Evolutionary conservation across 2,888 invertebrate species (phyloP).

Genomic region (Balanococcus diminutus): DNA sequence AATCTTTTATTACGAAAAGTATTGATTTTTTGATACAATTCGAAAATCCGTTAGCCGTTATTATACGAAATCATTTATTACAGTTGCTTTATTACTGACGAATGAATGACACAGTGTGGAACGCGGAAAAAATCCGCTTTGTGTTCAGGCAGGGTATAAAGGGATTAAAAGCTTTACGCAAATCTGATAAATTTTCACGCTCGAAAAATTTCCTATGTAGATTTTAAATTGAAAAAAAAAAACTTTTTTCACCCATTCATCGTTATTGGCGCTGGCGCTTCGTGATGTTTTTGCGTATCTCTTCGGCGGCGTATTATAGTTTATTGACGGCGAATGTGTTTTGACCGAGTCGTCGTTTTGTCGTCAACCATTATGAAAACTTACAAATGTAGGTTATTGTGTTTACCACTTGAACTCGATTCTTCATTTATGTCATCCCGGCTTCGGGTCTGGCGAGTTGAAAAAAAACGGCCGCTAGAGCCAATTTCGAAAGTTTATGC

Average conservation of each 20-base stretch:
- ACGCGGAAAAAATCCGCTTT: neutral
- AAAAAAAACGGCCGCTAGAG: neutral
- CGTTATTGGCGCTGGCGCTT: neutral
- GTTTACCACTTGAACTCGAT: conserved; percentile 9
- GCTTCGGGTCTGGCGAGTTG: neutral
- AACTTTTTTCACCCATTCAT: neutral
- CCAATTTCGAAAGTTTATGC: neutral
- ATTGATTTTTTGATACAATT: neutral
- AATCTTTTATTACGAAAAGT: neutral
- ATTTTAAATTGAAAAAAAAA: neutral
- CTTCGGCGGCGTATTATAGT: neutral
- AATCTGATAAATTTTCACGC: neutral
- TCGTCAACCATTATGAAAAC: conserved; percentile 23
- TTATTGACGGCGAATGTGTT: neutral
- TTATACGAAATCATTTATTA: conserved; percentile 1
- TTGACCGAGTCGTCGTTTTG: neutral
- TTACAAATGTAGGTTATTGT: conserved; percentile 31
- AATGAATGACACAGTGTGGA: neutral
- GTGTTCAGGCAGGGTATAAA: neutral
- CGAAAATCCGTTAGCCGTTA: neutral
- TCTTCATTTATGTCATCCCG: neutral
- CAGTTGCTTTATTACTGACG: neutral
- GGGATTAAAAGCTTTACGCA: neutral
- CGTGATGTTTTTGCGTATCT: neutral
- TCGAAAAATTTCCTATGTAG: neutral